Base-by-base conservation (phyloP, 2,113 vertebrate species). In the Piprites chloris region DNA sequence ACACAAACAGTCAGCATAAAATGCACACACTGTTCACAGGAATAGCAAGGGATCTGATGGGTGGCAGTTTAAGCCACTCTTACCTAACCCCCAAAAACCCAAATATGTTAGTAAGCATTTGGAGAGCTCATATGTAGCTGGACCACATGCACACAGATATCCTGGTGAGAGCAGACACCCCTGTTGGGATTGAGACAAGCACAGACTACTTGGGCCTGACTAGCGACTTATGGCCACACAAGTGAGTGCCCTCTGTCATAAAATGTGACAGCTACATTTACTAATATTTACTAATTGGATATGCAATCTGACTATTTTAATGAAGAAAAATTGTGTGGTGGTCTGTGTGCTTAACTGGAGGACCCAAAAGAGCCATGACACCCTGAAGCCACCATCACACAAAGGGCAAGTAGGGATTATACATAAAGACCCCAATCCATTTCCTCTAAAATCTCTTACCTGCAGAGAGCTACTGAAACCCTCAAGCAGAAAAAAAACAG, bases 381-480 rank as follows among this genome's bases (percentile, higher is more conserved):
- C 3, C 3, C 11, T n/a, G 33, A 93, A 72, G 14, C 37, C 49
- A 84, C 27, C 39, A 72, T 12, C 16, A 49, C 1, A n/a, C 1
- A 3, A 44, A 62, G 17, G 28, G 7, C 17, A 44, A 68, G 20
- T 0, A 53, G 10, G 3, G 8, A 69, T 28, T 37, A 50, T 20
- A 41, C 0, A 1, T 32, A 39, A 68, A 66, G 41, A 8, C 8
- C 11, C 2, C 26, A 33, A 37, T 1, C 11, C 11, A 44, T 3
- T 19, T 80, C 24, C 55, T 74, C 50, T 66, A 24, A 56, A 77
- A 50, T 62, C 35, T 47, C 39, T 59, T 46, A 47, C 17, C 26
- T 33, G 3, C 46, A 88, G 15, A 30, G 15, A 88, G 30, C 28
- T 79, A 74, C 14, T 27, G n/a, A 82, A 85, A 63, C 2, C 9